Conservation (phyloP, 2,797 vertebrate genomes). For the Dallia pectoralis region DNA sequence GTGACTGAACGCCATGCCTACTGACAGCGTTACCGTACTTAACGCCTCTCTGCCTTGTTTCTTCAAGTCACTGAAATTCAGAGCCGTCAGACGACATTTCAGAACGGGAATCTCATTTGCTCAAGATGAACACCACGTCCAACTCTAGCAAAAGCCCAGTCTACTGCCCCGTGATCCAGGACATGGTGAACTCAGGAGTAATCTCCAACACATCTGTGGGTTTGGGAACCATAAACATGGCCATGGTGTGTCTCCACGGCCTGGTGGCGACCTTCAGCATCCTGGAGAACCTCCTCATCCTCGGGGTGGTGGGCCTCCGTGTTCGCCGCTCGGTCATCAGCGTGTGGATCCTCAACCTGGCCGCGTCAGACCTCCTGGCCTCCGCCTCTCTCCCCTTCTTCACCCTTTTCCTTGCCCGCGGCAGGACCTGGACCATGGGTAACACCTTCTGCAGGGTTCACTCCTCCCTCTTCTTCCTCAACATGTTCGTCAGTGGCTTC, state of each 20-base stretch:
- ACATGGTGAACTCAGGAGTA: conserved; percentile 44
- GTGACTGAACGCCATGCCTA: not conserved
- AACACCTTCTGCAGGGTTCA: conserved; percentile 58
- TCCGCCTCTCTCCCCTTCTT: conserved; percentile 63
- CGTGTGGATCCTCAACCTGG: conserved; percentile 70
- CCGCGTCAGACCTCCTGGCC: conserved; percentile 64
- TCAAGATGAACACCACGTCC: conserved; percentile 19
- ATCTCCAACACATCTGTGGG: conserved; percentile 23
- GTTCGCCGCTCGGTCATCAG: conserved; percentile 62
- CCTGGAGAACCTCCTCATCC: conserved; percentile 65
- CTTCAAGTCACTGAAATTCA: not conserved
- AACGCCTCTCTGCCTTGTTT: not conserved
- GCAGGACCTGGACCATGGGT: conserved; percentile 60
- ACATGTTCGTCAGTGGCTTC: conserved; percentile 69
- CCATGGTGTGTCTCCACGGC: conserved; percentile 58
- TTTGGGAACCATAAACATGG: conserved; percentile 42
- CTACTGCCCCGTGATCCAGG: conserved; percentile 45
- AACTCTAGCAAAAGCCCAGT: not conserved
- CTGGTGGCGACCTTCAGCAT: conserved; percentile 61
- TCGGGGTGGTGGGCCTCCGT: conserved; percentile 60
- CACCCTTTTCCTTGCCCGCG: conserved; percentile 61
- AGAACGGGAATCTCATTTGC: not conserved
- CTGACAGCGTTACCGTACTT: not conserved
- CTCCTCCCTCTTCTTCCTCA: conserved; percentile 66
- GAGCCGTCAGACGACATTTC: not conserved